Base-by-base conservation (phyloP, 2,888 invertebrate genomes). In the Lasioglossum lativentre region DNA sequence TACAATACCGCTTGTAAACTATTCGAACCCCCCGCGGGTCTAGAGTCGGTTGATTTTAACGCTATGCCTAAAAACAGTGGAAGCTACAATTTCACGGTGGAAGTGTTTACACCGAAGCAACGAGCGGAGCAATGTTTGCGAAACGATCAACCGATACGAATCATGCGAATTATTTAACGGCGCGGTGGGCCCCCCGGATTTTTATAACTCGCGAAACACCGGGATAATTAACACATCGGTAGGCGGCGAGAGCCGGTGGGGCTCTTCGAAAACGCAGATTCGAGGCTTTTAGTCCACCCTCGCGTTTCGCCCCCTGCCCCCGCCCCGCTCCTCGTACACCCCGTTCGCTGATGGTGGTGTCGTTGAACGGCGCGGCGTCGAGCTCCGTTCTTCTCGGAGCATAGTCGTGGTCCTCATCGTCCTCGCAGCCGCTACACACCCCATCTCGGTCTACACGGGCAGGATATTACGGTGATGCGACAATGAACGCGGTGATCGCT, bases 401-500 rank as follows among this genome's bases (percentile, higher is more conserved):
- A 38, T 72, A 68, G 74, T 75, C 82, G 75, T 86, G 76, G 70
- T 42, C 75, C 78, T 78, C 79, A 79, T 45, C 74, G 78, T 83
- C 72, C 34, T 34, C 68, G 76, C 42, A 34, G 59, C 71, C 68
- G 70, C 68, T 52, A 72, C 79, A 73, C 79, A 73, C 78, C 84
- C 83, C 85, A 68, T 85, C 34, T 23, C 23, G 23, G 68, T 38
- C 68, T 38, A 81, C 78, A 52, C 8, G 52, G 83, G 80, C 91
- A 87, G 90, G 90, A 93, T 90, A 93, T 93, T 92, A 92, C 89
- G 90, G 88, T 89, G 92, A 93, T 91, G 92, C 92, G 93, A 93
- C 93, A 92, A 93, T 93, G 94, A 94, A 93, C 92, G 91, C 89
- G 89, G 91, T 88, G 93, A 93, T 93, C 93, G 90, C 91, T 93